Base-by-base conservation (phyloP, 2,113 vertebrate species). In the Vicugna pacos region DNA sequence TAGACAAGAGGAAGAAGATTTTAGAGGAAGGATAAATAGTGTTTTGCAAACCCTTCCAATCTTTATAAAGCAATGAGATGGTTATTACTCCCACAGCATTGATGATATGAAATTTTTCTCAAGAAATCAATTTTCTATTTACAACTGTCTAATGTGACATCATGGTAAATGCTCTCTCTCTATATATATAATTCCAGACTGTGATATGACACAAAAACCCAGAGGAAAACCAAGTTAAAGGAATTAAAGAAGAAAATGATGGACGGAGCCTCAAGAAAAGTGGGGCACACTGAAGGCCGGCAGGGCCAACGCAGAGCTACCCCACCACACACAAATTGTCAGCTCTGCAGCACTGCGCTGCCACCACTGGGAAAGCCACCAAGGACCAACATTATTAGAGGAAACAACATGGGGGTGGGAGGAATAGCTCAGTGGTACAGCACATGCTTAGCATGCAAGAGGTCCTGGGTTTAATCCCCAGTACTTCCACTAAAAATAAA, bases 81-180 rank as follows among this genome's bases (percentile, higher is more conserved):
- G 11, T 92, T 85, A 89, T 65, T 69, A n/a, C 16, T 91, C 24
- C 30, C 84, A 94, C 19, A 87, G 28, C 7, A 17, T 30, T 96
- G 54, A 87, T 14, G 46, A 97, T 24, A 76, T 42, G 19, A 98
- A 97, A 89, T 64, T 24, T 64, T 93, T 88, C 75, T 50, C 30
- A 90, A 28, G 28, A 96, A 95, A 97, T 75, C 32, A 92, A 93
- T 75, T 46, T 84, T n/a, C 64, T 86, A 64, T 73, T 97, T 87
- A 92, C 48, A 73, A 20, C 30, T 83, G 65, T 14, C 11, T 93
- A 90, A 96, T 88, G 67, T 46, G 10, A 54, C 58, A 86, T 95
- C 94, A 67, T 0, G 3, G 38, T 72, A 97, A 97, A 9, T 32
- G 82, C 7, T 42, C 38, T 42, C 8, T 48, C 2, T 22, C 14